These are phyloP conservation scores for Synanthedon myopaeformis DNA, from an alignment of 2,888 invertebrate genomes.

Conservation along the genomic window DNA sequence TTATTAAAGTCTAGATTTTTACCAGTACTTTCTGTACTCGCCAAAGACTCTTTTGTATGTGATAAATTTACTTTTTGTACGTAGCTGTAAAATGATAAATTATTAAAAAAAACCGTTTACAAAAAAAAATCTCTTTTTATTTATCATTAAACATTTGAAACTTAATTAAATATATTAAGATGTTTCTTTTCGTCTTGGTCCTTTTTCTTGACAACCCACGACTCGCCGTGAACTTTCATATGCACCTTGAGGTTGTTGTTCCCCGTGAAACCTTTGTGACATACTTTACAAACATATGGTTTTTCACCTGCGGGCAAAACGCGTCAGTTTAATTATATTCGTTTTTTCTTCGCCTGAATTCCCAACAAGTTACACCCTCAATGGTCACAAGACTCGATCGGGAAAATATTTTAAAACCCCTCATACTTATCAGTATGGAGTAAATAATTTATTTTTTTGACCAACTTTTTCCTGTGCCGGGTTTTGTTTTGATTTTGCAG, in stretches of 20 bases:
- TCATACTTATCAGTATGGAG: too few species aligned
- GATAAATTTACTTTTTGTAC: constrained; percentile 60
- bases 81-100: constrained; percentile 27
- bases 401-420: too few species aligned
- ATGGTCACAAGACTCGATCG: too few species aligned
- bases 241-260: constrained; percentile 50
- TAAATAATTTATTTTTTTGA: too few species aligned
- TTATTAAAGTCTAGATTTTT: constrained; percentile 16
- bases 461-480: too few species aligned
- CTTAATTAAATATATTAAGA: not conserved
- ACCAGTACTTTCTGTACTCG: constrained; percentile 48
- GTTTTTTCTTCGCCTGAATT: too few species aligned
- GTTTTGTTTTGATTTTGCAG: too few species aligned
- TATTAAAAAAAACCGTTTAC: constrained; percentile 5
- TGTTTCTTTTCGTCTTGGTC: not conserved
- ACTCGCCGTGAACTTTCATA: constrained; percentile 51
- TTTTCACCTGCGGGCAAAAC: not conserved
- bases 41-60: constrained; percentile 68
- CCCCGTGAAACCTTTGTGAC: constrained; percentile 48
- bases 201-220: constrained; percentile 27
- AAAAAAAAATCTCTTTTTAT: not conserved
- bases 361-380: too few species aligned
- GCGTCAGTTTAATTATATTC: too few species aligned
- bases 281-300: constrained; percentile 49
- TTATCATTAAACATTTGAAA: not conserved